Percentiles rank a stretch among this genome's conserved stretches.
These are phyloP conservation scores for Porites evermanni DNA, from an alignment of 92 coral and sea anemone species.

Conservation along the genomic window DNA sequence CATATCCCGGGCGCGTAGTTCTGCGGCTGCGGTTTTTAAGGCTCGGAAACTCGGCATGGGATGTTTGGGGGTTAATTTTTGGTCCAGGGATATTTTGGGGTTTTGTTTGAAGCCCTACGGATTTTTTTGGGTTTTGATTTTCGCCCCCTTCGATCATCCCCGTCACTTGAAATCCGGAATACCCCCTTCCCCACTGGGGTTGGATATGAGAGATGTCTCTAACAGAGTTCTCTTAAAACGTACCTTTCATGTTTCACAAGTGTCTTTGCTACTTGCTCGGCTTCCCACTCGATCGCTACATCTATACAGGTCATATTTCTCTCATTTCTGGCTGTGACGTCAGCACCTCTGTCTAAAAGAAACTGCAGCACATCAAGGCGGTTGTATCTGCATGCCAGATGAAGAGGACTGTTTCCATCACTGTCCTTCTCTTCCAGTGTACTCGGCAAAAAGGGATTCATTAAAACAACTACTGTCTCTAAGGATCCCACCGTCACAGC, in stretches of 20 bases:
- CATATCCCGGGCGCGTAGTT: too few species aligned
- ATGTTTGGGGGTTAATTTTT: too few species aligned
- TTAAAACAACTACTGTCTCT: slow-evolving; percentile 52
- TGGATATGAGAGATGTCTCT: neutral
- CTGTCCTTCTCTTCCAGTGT: slow-evolving; percentile 54
- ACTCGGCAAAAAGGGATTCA: slow-evolving; percentile 20
- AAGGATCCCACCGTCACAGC: slow-evolving; percentile 74
- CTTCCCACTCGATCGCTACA: slow-evolving; percentile 75
- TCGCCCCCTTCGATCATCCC: too few species aligned
- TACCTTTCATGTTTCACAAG: slow-evolving; percentile 73
- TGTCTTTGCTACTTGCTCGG: slow-evolving; percentile 65
- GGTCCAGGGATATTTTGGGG: too few species aligned
- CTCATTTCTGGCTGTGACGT: slow-evolving; percentile 62
- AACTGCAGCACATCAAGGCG: slow-evolving; percentile 55
- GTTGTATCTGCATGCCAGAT: slow-evolving; percentile 56
- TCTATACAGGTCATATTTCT: slow-evolving; percentile 74
- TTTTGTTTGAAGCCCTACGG: too few species aligned
- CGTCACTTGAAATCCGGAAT: too few species aligned
- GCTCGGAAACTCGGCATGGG: too few species aligned
- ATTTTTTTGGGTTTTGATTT: too few species aligned
- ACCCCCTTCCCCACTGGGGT: neutral
- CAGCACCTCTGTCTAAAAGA: slow-evolving; percentile 74
- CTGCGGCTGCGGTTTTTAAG: too few species aligned
- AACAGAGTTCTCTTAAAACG: neutral
- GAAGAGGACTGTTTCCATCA: slow-evolving; percentile 60